Evolutionary conservation across 1,140 invertebrate genomes (phyloP).

Genomic region (Andricus grossulariae): DNA sequence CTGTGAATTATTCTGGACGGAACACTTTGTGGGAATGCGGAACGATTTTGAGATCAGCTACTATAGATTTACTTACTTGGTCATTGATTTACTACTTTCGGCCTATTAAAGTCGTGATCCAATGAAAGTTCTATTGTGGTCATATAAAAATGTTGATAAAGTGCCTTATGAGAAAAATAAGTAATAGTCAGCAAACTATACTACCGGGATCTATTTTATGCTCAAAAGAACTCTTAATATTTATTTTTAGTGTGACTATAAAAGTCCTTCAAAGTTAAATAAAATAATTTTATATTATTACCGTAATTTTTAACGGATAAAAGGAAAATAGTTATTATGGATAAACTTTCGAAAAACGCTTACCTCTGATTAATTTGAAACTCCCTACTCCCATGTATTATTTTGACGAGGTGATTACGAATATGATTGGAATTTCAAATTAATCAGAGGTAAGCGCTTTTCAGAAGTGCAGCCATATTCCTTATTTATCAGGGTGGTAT

Average conservation of each 20-base stretch:
- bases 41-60: constrained; percentile 19
- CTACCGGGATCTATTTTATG: not conserved
- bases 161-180: not conserved
- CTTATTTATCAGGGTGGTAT: no score
- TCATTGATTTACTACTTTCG: constrained; percentile 19
- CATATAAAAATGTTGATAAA: not conserved
- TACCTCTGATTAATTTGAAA: no score
- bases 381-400: no score
- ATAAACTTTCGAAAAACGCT: no score
- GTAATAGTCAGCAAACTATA: not conserved
- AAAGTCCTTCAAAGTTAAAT: no score
- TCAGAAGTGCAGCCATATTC: no score
- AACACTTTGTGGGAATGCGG: constrained; percentile 23
- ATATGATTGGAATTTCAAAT: no score
- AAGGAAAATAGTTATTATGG: no score
- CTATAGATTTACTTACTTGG: constrained; percentile 15
- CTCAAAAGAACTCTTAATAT: not conserved
- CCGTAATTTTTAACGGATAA: no score
- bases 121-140: constrained; percentile 19
- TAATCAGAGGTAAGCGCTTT: no score
- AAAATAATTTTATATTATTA: no score
- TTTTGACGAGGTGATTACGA: no score
- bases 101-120: constrained; percentile 6
- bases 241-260: not conserved
- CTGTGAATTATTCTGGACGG: constrained; percentile 15